Evolutionary conservation across 2,797 vertebrate species (phyloP).

Genomic region (Pristis pectinata): DNA sequence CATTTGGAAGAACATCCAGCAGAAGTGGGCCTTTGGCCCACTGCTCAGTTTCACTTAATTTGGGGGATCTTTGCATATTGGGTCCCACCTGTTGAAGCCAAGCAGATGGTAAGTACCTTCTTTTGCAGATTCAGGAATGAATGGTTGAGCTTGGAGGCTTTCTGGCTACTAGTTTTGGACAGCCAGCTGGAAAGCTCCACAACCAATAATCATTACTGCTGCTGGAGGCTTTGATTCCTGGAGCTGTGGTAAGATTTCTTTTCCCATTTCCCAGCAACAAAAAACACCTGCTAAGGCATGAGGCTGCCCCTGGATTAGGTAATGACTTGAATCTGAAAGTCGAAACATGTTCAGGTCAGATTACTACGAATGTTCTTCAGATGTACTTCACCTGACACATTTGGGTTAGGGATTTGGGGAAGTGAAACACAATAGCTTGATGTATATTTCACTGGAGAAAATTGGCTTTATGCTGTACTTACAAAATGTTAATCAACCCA

Average conservation of each 20-base stretch:
- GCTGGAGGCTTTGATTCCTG: not conserved
- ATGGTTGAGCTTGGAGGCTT: not conserved
- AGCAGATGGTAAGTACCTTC: not conserved
- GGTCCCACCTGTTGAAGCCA: not conserved
- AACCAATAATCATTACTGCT: not conserved
- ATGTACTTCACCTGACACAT: not conserved
- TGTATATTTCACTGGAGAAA: not conserved
- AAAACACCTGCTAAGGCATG: not conserved
- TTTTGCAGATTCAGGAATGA: not conserved
- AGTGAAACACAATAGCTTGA: not conserved
- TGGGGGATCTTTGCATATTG: not conserved
- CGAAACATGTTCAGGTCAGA: not conserved
- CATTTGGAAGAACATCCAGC: not conserved
- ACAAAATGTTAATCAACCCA: not conserved
- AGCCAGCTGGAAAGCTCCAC: not conserved
- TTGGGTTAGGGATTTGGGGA: not conserved
- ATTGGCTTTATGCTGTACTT: not conserved
- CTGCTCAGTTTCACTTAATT: not conserved
- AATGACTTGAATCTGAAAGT: not conserved
- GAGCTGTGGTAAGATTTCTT: not conserved
- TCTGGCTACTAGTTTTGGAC: not conserved
- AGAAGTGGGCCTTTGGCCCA: not conserved
- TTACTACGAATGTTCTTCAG: not conserved
- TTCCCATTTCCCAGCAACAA: not conserved
- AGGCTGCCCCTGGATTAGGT: too few species aligned